Base-by-base conservation (phyloP, 2,888 invertebrate species). In the Resseliella maxima region DNA sequence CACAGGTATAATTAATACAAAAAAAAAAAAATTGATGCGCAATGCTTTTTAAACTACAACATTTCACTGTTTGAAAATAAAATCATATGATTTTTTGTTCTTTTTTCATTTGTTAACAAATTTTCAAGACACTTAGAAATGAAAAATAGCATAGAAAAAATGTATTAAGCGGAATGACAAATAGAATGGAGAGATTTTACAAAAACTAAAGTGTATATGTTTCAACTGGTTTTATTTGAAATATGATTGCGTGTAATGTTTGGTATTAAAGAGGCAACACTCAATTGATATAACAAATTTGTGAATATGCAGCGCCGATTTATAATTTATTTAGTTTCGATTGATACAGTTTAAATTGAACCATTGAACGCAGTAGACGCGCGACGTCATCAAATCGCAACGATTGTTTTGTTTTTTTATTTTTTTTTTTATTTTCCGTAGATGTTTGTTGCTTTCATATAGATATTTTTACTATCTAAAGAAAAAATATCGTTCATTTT, bases 341-440 rank as follows among this genome's bases (percentile, higher is more conserved):
- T 10, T 83, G 38, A 83, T 83, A 83, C 38, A 83, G 83, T 83
- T 83, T 83, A 1, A 38, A 83, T 38, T 38, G 38, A 83, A 27
- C 24, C 24, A 38, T 10, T 38, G 38, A 83, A 21, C 83, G 24
- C 12, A 83, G 38, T 38, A 38, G 38, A n/a, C 83, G 41, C 24
- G 1, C 2, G 12, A 50, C 18, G 6, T 50, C 50, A 18, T 50
- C 3, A 12, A 50, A 35, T 72, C 3, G 2, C 0, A 50, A 10
- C 72, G 72, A 72, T 2, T 8, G 8, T 31, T 72, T 72, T n/a
- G 2, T 72, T 72, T 18, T 27, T 31, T 27, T 72, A 12, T 27
- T 31, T 35, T 31, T 31, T 72, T n/a, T 31, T 31, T 72, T 72
- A 5, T 5, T 12, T 35, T 72, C 24, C 18, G 18, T 50, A 15